These are phyloP conservation scores for Caenorhabditis brenneri DNA, from an alignment of 1,140 invertebrate genomes.

Conservation along the genomic window DNA sequence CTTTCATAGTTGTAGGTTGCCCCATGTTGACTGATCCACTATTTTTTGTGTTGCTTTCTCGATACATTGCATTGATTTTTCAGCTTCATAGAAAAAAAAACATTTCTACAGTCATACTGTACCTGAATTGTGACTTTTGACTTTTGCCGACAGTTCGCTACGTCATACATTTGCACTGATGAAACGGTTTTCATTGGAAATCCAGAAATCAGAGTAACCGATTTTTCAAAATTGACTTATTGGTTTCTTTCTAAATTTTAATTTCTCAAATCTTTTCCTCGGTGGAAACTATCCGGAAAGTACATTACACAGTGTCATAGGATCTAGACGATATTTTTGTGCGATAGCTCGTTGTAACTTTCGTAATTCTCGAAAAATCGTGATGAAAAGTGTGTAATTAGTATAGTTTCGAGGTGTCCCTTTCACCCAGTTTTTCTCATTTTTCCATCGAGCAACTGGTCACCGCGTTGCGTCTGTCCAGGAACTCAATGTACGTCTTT, in stretches of 20 bases:
- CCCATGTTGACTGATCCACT: conserved; percentile 14
- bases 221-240: no score
- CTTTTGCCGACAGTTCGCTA: background rate
- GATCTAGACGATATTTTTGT: background rate
- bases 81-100: background rate
- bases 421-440: conserved; percentile 13
- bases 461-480: conserved; percentile 6
- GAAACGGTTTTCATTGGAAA: no score
- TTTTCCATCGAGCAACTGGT: conserved; percentile 19
- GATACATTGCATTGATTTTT: background rate
- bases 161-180: background rate
- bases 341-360: background rate
- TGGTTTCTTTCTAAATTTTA: no score
- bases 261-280: no score
- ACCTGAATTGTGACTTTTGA: background rate
- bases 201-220: no score
- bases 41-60: background rate
- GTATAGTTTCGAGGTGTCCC: conserved; percentile 38
- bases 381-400: conserved; percentile 14
- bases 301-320: background rate
- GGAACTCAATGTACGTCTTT: background rate
- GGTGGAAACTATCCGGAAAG: no score
- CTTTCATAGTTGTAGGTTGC: background rate
- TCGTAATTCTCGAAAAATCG: background rate
- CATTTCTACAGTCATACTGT: background rate